Conservation (phyloP, 2,888 invertebrate species). For the Crematogaster levior region DNA sequence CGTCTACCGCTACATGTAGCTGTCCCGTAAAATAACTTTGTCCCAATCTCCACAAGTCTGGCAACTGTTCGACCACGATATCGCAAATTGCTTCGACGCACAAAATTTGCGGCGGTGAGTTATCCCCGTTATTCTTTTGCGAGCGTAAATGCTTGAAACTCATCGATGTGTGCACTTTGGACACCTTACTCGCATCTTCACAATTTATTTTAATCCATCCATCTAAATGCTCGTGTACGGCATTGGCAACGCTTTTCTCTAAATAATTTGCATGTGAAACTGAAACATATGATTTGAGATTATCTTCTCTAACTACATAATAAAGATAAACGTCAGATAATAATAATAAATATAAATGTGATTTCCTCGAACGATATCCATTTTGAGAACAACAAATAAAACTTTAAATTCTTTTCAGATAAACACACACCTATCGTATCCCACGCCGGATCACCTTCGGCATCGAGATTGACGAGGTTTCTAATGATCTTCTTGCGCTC, state of each 20-base stretch:
- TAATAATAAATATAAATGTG: neutral
- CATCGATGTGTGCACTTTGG: slow-evolving; percentile 66
- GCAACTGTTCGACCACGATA: slow-evolving; percentile 91
- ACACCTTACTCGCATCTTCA: slow-evolving; percentile 77
- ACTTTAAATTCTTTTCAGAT: neutral
- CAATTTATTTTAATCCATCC: slow-evolving; percentile 68
- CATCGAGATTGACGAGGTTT: slow-evolving; percentile 92
- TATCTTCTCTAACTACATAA: neutral
- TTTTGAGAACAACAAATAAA: neutral
- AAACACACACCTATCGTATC: slow-evolving; percentile 90
- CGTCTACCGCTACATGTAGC: slow-evolving; percentile 91
- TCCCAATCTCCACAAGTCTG: slow-evolving; percentile 98
- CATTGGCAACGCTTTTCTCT: slow-evolving; percentile 81
- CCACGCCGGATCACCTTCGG: slow-evolving; percentile 97
- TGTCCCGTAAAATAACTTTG: slow-evolving; percentile 97
- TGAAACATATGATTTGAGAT: slow-evolving; percentile 61
- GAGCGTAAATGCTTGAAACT: slow-evolving; percentile 76
- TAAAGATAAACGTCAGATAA: neutral
- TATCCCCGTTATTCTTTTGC: slow-evolving; percentile 82
- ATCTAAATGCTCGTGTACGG: slow-evolving; percentile 80
- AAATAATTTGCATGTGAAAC: slow-evolving; percentile 83
- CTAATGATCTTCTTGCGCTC: slow-evolving; percentile 98
- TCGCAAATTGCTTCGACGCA: slow-evolving; percentile 94
- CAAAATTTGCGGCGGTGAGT: slow-evolving; percentile 89
- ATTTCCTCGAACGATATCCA: neutral